phyloP scores from a whole-genome alignment of 2,113 vertebrate genomes.

The Brachyhypopomus occidentalis region DNA sequence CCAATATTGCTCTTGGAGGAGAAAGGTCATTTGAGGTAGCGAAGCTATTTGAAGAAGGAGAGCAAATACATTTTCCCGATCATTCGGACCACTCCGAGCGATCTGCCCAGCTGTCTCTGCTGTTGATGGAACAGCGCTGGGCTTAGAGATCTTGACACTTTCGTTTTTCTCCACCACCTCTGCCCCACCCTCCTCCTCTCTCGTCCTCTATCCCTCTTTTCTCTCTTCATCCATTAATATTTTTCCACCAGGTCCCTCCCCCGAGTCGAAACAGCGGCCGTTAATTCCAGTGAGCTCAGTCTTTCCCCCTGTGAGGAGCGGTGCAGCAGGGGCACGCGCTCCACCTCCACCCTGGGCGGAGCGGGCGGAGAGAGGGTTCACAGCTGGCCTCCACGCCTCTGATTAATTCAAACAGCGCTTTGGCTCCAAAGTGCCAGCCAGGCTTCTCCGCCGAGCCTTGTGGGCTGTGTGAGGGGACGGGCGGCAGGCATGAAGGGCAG shows the following conservation, averaged over 20 bases:
- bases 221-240: constrained; percentile 73
- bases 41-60: background rate
- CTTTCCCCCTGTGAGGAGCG: constrained; percentile 61
- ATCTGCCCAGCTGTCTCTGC: constrained; percentile 15
- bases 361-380: constrained; percentile 17
- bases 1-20: constrained; percentile 38
- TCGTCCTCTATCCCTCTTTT: constrained; percentile 49
- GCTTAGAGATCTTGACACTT: constrained; percentile 30
- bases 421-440: no score
- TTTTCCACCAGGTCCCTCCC: constrained; percentile 68
- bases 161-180: background rate
- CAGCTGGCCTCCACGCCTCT: background rate
- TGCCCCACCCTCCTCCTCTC: background rate
- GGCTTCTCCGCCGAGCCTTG: no score
- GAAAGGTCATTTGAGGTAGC: constrained; percentile 54
- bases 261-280: constrained; percentile 64
- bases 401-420: background rate
- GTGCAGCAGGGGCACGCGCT: background rate
- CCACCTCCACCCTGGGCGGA: constrained; percentile 2
- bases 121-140: constrained; percentile 35
- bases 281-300: constrained; percentile 74
- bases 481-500: no score
- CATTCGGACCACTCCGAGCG: background rate
- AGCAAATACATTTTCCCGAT: constrained; percentile 30
- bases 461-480: no score